Evolutionary conservation across 1,140 invertebrate species (phyloP), one percentile per base, ranked within the genome.

Genomic region (Drosophila littoralis): DNA sequence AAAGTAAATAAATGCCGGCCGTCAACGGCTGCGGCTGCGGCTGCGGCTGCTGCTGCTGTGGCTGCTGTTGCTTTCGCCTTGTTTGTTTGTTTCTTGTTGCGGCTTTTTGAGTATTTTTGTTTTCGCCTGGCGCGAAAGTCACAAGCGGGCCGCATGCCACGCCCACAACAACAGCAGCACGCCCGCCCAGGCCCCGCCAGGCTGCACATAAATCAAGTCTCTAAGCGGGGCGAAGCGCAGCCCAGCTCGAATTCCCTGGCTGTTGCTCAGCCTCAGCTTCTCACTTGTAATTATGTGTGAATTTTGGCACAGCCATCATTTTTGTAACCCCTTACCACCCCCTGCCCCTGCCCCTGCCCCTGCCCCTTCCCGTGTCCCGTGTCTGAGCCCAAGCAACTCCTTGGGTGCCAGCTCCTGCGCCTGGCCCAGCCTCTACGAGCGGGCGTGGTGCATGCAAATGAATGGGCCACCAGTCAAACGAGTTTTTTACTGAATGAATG

Each of bases 31-130:
- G 45, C 35, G 15, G 22, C 12, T 43, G 61, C 46, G 45, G 13
- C 35, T 64, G 46, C 52, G 48, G 50, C 12, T 60, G 64, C 51
- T 67, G 67, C 76, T 71, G n/a, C n/a, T n/a, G n/a, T n/a, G n/a
- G n/a, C 52, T 55, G 50, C 12, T 60, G 64, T 57, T 67, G 67
- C 76, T 71, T 77, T 75, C 69, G 67, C 55, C 80, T 70, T 83
- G 89, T 91, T 91, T 91, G 84, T 91, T 90, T 91, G 80, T 84
- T 86, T 86, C 79, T 74, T 64, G 79, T 68, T 71, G 77, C 75
- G 75, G 81, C 70, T 74, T 68, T 40, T 60, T 12, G 13, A 1
- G 10, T 46, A 7, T 36, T 40, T 54, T 12, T 22, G 6, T 35
- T 55, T 54, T 33, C 36, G 50, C 52, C 22, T 55, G 43, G 61